Conservation (phyloP, 1,140 invertebrate species). For the Nylanderia fulva region DNA sequence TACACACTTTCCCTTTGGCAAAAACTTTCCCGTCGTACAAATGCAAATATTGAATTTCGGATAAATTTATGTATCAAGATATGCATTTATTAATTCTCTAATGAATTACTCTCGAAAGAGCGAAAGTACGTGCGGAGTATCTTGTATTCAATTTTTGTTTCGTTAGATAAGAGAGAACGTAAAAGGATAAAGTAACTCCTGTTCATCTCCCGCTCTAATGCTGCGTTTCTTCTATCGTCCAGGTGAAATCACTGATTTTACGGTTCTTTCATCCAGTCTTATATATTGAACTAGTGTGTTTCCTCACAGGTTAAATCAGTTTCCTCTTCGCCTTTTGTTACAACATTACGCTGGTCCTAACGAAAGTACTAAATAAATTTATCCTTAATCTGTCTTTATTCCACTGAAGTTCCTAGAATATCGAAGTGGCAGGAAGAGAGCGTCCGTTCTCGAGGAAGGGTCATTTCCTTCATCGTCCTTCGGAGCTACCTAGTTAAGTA, state of each 20-base stretch:
- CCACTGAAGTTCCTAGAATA: conserved; percentile 1
- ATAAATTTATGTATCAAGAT: not conserved
- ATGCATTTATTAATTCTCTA: not conserved
- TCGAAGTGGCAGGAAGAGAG: conserved; percentile 28
- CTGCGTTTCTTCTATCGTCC: not conserved
- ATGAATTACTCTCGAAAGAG: not conserved
- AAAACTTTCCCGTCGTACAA: not conserved
- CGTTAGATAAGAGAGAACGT: not conserved
- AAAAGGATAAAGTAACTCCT: not conserved
- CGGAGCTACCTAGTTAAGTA: conserved; percentile 60
- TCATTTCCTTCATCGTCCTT: conserved; percentile 52
- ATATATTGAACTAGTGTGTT: not conserved
- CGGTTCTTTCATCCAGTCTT: not conserved
- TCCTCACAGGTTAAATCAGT: not conserved
- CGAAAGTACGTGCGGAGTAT: not conserved
- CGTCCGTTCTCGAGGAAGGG: conserved; percentile 20
- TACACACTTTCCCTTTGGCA: conserved; percentile 5
- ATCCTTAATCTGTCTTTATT: conserved; percentile 54
- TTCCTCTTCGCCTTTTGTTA: conserved; percentile 35
- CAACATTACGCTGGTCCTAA: conserved; percentile 27
- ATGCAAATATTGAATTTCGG: not conserved
- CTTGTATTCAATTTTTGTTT: not conserved
- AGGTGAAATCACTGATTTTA: conserved; percentile 18
- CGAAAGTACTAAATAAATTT: conserved; percentile 54
- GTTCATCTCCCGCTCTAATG: not conserved